Percentiles rank a stretch among this genome's conserved stretches.
These are phyloP conservation scores for Eucriotettix oculatus DNA, from an alignment of 2,888 invertebrate genomes.

Conservation along the genomic window DNA sequence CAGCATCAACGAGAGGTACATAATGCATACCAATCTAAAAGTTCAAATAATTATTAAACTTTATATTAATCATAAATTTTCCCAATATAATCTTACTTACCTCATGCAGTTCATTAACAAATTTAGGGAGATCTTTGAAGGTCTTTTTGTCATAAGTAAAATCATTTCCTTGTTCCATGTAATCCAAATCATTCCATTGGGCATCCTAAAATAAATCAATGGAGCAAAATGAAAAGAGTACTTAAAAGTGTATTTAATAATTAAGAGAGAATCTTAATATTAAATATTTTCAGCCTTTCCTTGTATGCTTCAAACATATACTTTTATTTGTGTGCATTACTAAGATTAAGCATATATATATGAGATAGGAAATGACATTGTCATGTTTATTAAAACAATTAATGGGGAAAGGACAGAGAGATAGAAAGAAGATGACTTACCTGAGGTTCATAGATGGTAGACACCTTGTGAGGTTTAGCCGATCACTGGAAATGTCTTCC, in stretches of 20 bases:
- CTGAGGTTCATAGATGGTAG: too few relatives aligned
- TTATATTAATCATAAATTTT: neutral
- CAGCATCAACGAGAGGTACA: constrained; percentile 58
- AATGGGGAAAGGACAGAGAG: too few relatives aligned
- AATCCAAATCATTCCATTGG: constrained; percentile 76
- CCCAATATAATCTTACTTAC: constrained; percentile 19
- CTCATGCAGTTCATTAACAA: constrained; percentile 46
- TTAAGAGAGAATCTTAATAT: neutral
- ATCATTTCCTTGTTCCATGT: constrained; percentile 62
- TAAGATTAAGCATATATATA: too few relatives aligned
- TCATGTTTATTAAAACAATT: too few relatives aligned
- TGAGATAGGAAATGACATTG: too few relatives aligned
- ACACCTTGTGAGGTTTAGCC: too few relatives aligned
- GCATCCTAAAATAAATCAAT: constrained; percentile 38
- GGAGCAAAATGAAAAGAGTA: neutral
- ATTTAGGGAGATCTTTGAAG: constrained; percentile 47
- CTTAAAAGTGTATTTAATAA: neutral
- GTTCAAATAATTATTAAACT: neutral
- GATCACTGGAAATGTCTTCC: too few relatives aligned
- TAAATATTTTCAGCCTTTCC: neutral
- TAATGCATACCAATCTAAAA: constrained; percentile 51
- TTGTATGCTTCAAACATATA: too few relatives aligned
- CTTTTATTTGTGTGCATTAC: too few relatives aligned
- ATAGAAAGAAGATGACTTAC: too few relatives aligned
- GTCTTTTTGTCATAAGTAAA: constrained; percentile 54